Evolutionary conservation across 2,113 vertebrate species (phyloP), one percentile per base, ranked within the genome.

Genomic region (Microcebus murinus): DNA sequence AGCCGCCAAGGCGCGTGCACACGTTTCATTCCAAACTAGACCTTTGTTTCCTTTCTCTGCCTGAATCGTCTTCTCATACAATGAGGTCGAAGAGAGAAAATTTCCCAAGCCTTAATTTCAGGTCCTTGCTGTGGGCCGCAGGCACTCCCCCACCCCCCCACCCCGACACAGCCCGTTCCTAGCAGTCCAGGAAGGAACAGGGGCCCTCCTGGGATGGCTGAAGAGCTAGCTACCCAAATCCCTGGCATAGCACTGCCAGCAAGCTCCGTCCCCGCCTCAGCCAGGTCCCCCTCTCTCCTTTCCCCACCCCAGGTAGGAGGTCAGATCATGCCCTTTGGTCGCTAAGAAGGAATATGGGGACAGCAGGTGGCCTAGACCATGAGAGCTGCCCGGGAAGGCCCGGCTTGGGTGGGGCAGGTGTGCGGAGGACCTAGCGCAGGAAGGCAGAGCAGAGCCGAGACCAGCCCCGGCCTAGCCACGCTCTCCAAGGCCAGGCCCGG

Each of bases 361-460:
- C 9, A 25, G 34, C 23, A 50, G 61, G 80, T 31, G 20, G 39
- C 34, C 76, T 42, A 3, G 5, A 34, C 31, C 1, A 9, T 2
- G 8, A 45, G 59, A 45, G 45, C 29, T 1, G 10, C 11, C 55
- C 7, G 39, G 59, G 8, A n/a, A 42, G 13, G 55, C 39, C 36
- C 11, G 3, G 68, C 45, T 99, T 65, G 99, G 99, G 25, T 98
- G 99, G 9, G 96, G 98, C 17, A 63, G 99, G 99, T 14, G 34
- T 4, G 96, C 99, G 2, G 96, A 99, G 74, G 98, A 99, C 34
- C 96, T 99, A 94, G 99, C 99, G 73, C 93, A 99, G 83, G 99
- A 99, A 39, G 99, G 99, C 1, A 99, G 99, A 9, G 45, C 97
- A 99, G 99, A 13, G 76, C 99, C 97, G 99, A 99, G 55, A 99